A percentile compares a stretch with the other conserved stretches of the same genome.
Conservation (phyloP, 64 coral and sea anemone genomes). For the Orbicella faveolata region DNA sequence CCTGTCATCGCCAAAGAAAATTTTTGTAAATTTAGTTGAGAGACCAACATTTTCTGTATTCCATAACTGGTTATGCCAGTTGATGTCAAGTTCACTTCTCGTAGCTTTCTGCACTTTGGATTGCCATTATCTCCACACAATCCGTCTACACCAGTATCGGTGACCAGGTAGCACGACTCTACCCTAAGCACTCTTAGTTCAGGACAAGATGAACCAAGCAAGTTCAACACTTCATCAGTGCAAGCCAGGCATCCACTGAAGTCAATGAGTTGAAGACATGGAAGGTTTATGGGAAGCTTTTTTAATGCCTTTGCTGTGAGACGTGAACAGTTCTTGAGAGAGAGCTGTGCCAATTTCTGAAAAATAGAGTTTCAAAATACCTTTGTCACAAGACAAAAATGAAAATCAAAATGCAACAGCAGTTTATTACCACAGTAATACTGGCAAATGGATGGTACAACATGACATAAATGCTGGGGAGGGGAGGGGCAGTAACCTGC, state of each 20-base stretch:
- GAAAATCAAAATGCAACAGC: too few relatives aligned
- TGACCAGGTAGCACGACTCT: slow-evolving; percentile 43
- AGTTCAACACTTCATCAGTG: slow-evolving; percentile 20
- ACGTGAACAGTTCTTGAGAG: slow-evolving; percentile 70
- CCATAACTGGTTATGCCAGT: slow-evolving; percentile 55
- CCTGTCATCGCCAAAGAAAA: slow-evolving; percentile 29
- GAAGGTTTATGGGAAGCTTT: slow-evolving; percentile 44
- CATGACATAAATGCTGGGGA: too few relatives aligned
- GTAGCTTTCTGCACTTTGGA: slow-evolving; percentile 18
- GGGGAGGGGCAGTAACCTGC: too few relatives aligned
- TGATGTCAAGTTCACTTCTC: slow-evolving; percentile 60
- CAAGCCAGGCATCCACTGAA: slow-evolving; percentile 40
- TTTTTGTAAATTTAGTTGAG: slow-evolving; percentile 35
- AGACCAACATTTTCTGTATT: slow-evolving; percentile 26
- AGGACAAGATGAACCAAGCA: slow-evolving; percentile 29
- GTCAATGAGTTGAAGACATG: slow-evolving; percentile 39
- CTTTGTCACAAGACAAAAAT: background rate
- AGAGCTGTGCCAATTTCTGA: slow-evolving; percentile 65
- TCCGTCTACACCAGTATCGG: slow-evolving; percentile 29
- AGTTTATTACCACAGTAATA: too few relatives aligned
- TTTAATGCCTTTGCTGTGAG: slow-evolving; percentile 64
- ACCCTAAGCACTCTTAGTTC: slow-evolving; percentile 39
- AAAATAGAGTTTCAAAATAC: background rate
- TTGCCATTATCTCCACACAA: slow-evolving; percentile 20
- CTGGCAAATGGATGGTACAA: too few relatives aligned